Evolutionary conservation across 2,888 invertebrate genomes (phyloP).

Genomic region (Baronia brevicornis): DNA sequence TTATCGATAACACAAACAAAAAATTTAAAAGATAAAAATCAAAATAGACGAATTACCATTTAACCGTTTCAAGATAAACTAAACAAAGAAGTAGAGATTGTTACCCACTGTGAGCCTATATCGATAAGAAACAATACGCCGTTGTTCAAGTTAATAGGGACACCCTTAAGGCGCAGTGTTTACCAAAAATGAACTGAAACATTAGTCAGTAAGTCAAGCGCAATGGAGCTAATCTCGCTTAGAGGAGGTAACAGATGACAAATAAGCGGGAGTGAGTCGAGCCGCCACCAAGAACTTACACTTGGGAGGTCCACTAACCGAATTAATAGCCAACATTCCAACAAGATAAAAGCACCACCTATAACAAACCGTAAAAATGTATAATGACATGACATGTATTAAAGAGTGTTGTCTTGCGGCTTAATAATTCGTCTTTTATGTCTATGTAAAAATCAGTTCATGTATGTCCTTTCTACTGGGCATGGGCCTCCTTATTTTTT

Average conservation of each 20-base stretch:
- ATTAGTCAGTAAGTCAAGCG: conserved; percentile 27
- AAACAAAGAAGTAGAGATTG: too few relatives aligned
- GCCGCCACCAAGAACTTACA: conserved; percentile 33
- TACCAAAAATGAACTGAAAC: conserved; percentile 18
- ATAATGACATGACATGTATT: conserved; percentile 27
- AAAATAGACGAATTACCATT: too few relatives aligned
- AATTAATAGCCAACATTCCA: conserved; percentile 54
- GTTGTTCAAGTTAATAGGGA: conserved; percentile 13
- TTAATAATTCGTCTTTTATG: conserved; percentile 17
- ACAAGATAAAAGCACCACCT: conserved; percentile 35
- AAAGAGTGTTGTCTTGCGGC: conserved; percentile 18
- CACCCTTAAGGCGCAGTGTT: conserved; percentile 13
- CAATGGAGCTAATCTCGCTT: conserved; percentile 42
- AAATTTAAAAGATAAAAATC: too few relatives aligned
- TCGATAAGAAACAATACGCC: conserved; percentile 8
- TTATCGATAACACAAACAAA: too few relatives aligned
- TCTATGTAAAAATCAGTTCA: too few relatives aligned
- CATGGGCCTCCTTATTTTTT: too few relatives aligned
- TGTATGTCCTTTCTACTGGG: too few relatives aligned
- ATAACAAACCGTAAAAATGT: conserved; percentile 37
- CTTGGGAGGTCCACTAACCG: conserved; percentile 59
- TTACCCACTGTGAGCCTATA: conserved; percentile 7
- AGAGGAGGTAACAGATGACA: conserved; percentile 39
- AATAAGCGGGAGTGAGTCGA: conserved; percentile 39
- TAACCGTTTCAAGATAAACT: too few relatives aligned